These are phyloP conservation scores for Anolis apletophallus DNA, from an alignment of 2,797 vertebrate species.

Conservation along the genomic window DNA sequence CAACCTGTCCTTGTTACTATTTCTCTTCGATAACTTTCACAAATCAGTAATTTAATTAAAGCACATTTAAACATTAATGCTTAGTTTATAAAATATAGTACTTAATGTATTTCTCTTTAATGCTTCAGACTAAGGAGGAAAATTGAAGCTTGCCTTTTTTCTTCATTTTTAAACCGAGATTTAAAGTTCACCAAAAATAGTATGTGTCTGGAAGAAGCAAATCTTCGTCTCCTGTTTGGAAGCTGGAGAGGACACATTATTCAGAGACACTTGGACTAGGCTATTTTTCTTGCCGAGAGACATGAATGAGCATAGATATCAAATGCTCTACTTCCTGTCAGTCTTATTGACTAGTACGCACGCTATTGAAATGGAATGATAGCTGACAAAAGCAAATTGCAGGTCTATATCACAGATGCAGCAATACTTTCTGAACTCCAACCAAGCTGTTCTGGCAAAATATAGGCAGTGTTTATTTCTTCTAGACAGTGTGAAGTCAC, in stretches of 20 bases:
- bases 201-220: constrained; percentile 40
- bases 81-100: constrained; percentile 34
- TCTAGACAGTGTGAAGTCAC: constrained; percentile 9
- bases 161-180: constrained; percentile 29
- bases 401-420: constrained; percentile 38
- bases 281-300: constrained; percentile 55
- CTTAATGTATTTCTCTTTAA: constrained; percentile 39
- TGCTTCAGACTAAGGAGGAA: constrained; percentile 40
- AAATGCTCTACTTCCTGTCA: constrained; percentile 37
- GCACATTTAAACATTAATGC: constrained; percentile 20
- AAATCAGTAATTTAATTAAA: constrained; percentile 37
- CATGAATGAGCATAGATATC: constrained; percentile 39
- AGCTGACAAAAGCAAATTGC: constrained; percentile 44
- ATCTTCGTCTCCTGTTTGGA: constrained; percentile 26
- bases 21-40: constrained; percentile 11
- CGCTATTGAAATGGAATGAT: constrained; percentile 39
- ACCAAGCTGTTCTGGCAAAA: constrained; percentile 25
- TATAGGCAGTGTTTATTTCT: constrained; percentile 22
- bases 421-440: constrained; percentile 39
- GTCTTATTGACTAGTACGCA: neutral
- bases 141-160: constrained; percentile 24
- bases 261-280: constrained; percentile 20
- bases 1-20: neutral
- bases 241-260: constrained; percentile 18
- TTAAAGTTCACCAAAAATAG: constrained; percentile 51